Conservation (phyloP, 2,888 invertebrate genomes). For the Aleiodes testaceus region DNA sequence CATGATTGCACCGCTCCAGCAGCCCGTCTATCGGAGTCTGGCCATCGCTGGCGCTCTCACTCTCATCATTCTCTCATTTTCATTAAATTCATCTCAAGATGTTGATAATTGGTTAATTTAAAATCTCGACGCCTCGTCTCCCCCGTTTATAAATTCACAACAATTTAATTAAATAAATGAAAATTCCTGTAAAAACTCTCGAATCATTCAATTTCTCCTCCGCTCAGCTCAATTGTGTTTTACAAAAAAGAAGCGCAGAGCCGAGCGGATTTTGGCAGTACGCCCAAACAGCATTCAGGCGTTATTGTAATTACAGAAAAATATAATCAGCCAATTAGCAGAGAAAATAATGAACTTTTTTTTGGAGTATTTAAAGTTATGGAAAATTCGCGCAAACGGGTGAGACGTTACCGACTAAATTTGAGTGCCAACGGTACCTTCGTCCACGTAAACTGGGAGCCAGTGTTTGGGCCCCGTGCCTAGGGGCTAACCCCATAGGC, state of each 20-base stretch:
- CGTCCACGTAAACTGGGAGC: conserved; percentile 47
- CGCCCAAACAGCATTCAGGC: background rate
- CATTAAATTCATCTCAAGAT: conserved; percentile 6
- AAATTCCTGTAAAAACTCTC: conserved; percentile 6
- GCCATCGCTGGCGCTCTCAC: conserved; percentile 46
- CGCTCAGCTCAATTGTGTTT: conserved; percentile 56
- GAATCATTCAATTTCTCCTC: conserved; percentile 29
- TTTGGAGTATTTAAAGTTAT: background rate
- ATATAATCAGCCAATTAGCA: background rate
- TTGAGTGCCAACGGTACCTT: conserved; percentile 49
- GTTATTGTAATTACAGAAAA: background rate
- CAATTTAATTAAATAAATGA: background rate
- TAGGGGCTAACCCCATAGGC: conserved; percentile 68
- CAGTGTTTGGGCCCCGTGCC: conserved; percentile 55
- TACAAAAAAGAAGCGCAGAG: conserved; percentile 61
- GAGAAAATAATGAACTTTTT: conserved; percentile 14
- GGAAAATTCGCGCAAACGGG: conserved; percentile 40
- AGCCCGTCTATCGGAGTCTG: conserved; percentile 58
- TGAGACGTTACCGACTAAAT: conserved; percentile 56
- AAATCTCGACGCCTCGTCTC: conserved; percentile 51
- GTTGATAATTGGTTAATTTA: conserved; percentile 33
- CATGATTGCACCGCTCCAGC: conserved; percentile 72
- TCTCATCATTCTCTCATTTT: conserved; percentile 35
- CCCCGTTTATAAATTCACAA: conserved; percentile 31
- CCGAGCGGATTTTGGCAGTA: conserved; percentile 56